Conservation (phyloP, 1,140 invertebrate species). For the Cyphomyrmex costatus region DNA sequence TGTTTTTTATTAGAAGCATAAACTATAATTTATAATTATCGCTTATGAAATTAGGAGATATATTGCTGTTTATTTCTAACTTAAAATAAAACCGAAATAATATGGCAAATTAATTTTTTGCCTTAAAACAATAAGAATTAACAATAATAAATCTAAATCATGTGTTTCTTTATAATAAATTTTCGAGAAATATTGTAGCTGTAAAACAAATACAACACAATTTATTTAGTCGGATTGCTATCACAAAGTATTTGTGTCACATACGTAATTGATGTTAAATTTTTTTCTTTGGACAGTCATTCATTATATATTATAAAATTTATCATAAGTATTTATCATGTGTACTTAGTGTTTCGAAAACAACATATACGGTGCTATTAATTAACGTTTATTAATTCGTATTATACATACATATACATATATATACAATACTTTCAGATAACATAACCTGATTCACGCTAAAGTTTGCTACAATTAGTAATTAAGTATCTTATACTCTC, state of each 20-base stretch:
- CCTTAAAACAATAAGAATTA: not conserved
- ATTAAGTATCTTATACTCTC: not conserved
- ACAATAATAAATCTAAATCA: not conserved
- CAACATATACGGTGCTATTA: not conserved
- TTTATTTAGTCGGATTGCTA: not conserved
- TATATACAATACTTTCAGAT: too few relatives aligned
- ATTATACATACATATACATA: too few relatives aligned
- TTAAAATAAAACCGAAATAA: not conserved
- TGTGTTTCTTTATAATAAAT: not conserved
- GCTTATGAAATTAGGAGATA: not conserved
- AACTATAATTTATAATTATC: too few relatives aligned
- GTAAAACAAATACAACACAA: not conserved
- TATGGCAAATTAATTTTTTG: not conserved
- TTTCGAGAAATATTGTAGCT: not conserved
- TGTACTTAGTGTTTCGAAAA: not conserved
- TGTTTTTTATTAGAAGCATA: not conserved
- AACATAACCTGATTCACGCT: not conserved
- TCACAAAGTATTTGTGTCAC: not conserved
- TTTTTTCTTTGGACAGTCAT: not conserved
- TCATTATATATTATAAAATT: conserved; percentile 1
- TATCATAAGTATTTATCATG: not conserved
- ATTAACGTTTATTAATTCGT: not conserved
- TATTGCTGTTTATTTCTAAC: not conserved
- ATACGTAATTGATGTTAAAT: too few relatives aligned
- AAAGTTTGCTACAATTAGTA: conserved; percentile 6